These are phyloP conservation scores for Hedychridium roseum DNA, from an alignment of 2,888 invertebrate genomes.

Conservation along the genomic window DNA sequence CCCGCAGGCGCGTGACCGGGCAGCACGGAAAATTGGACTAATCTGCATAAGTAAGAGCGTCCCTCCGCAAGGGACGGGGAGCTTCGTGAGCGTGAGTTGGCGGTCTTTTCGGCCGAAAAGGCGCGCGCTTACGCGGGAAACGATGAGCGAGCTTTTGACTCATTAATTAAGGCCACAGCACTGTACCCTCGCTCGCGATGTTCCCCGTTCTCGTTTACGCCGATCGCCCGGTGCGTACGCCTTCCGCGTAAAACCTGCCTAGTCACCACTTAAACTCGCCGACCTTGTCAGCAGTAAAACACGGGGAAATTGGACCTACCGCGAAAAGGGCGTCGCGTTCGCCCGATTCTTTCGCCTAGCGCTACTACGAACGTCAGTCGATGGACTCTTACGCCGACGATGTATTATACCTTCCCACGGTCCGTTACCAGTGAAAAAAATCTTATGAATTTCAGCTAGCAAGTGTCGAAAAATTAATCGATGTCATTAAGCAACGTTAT, in stretches of 20 bases:
- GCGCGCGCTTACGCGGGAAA: slow-evolving; percentile 36
- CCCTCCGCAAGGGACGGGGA: slow-evolving; percentile 7
- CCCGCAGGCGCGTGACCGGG: slow-evolving; percentile 19
- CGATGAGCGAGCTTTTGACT: slow-evolving; percentile 38
- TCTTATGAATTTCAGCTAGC: no score
- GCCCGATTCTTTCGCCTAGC: no score
- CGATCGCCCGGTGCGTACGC: slow-evolving; percentile 13
- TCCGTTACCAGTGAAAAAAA: no score
- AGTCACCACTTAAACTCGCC: slow-evolving; percentile 40
- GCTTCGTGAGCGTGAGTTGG: neutral
- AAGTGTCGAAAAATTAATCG: no score
- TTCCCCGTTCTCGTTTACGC: neutral
- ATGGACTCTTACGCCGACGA: no score
- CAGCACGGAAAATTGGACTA: slow-evolving; percentile 23
- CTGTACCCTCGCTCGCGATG: slow-evolving; percentile 5
- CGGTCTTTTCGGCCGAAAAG: slow-evolving; percentile 32
- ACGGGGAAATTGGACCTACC: no score
- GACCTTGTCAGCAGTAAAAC: no score
- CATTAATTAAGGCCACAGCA: slow-evolving; percentile 29
- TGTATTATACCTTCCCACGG: no score
- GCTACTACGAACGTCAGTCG: no score
- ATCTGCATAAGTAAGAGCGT: slow-evolving; percentile 30
- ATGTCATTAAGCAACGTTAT: no score
- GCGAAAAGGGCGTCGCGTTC: no score
- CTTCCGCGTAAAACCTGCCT: slow-evolving; percentile 31